Base-by-base conservation (phyloP, 2,888 invertebrate genomes). In the Holacanthella duospinosa region DNA sequence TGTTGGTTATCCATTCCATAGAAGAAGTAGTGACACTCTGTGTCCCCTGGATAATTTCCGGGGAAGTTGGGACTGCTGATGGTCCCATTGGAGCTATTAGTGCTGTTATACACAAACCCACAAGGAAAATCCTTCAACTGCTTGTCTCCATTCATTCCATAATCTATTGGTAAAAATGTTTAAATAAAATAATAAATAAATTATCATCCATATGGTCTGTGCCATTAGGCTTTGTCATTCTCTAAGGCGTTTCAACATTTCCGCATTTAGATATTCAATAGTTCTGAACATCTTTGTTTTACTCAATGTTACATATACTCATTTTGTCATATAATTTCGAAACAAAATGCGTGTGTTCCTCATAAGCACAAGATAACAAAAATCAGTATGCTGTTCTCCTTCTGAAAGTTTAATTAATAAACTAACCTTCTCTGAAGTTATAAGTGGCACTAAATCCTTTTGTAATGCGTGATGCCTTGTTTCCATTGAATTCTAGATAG, bases 21-120 rank as follows among this genome's bases (percentile, higher is more conserved):
- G 77, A 93, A 93, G 78, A 89, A 90, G 78, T 91, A 93, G 78
- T 92, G 88, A 77, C 93, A 93, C 76, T 90, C 88, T 0, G 91
- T 87, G 76, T 92, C 86, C 72, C 92, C 83, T 0, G 93, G 90
- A 78, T 93, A 93, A 64, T 85, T 84, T 21, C 93, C 93, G 0
- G 93, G 93, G 75, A 87, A 92, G 78, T 93, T 93, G 1, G 93
- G 93, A 54, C 90, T 90, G 64, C 86, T 84, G 75, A 93, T 88
- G 63, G 86, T 85, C 16, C 70, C 70, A 62, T 67, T 66, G 28
- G 58, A 43, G 60, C 44, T 59, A 36, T 55, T 59, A 21, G 65
- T 63, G 79, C 90, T 90, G 79, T 91, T 89, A 29, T 29, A 58
- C 9, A 58, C 85, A 78, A 95, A 95, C 71, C 89, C 89, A 80